Conservation (phyloP, 1,140 invertebrate species). For the Caenorhabditis inopinata region DNA sequence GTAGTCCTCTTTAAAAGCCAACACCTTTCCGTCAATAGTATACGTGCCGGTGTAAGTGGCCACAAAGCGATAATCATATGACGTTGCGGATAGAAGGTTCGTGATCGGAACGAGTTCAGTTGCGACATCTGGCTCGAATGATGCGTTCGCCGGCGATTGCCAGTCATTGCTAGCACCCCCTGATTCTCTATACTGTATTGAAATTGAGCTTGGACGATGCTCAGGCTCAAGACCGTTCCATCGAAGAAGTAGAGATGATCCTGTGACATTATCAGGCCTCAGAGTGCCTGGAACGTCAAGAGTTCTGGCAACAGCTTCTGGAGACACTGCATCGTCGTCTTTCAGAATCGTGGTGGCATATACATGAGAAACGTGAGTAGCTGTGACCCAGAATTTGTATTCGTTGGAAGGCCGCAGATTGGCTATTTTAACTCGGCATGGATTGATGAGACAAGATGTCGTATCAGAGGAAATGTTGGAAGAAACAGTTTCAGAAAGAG, state of each 20-base stretch:
- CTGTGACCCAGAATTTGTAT: conserved; percentile 66
- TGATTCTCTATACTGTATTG: conserved; percentile 59
- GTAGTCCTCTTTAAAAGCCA: conserved; percentile 55
- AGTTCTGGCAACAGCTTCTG: conserved; percentile 55
- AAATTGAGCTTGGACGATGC: conserved; percentile 47
- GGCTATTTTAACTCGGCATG: conserved; percentile 62
- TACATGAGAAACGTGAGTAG: conserved; percentile 59
- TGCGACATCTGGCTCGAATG: conserved; percentile 50
- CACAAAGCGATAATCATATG: conserved; percentile 63
- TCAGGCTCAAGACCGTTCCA: conserved; percentile 60
- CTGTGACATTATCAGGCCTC: conserved; percentile 61
- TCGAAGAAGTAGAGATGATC: conserved; percentile 53
- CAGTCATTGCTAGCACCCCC: conserved; percentile 52
- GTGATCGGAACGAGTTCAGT: conserved; percentile 49
- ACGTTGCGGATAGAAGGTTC: conserved; percentile 57
- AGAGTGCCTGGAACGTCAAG: conserved; percentile 62
- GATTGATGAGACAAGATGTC: conserved; percentile 55
- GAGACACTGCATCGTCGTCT: conserved; percentile 61
- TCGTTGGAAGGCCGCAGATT: conserved; percentile 62
- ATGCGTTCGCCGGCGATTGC: conserved; percentile 54
- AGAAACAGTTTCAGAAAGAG: conserved; percentile 53
- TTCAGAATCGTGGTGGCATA: conserved; percentile 56
- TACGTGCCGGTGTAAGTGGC: conserved; percentile 55
- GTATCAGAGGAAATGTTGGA: conserved; percentile 54
- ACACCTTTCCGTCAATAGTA: conserved; percentile 46